Base-by-base conservation (phyloP, 1,140 invertebrate species). In the Pygmarrhopalites habei region DNA sequence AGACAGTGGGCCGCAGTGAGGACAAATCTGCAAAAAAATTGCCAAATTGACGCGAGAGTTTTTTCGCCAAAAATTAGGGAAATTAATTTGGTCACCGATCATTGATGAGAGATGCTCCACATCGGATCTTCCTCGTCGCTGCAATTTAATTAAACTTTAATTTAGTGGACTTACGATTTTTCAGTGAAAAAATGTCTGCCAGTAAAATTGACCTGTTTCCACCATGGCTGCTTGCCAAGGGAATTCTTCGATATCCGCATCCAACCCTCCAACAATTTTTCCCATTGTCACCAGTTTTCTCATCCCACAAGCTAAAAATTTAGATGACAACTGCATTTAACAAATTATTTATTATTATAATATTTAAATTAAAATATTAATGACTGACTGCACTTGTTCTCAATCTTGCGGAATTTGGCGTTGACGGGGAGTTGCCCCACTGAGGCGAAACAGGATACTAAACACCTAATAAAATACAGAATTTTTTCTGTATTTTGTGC, bases 171-270 rank as follows among this genome's bases (percentile, higher is more conserved):
- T n/a, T n/a, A n/a, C n/a, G n/a, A n/a, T n/a, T n/a, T n/a, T n/a
- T n/a, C n/a, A n/a, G n/a, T n/a, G n/a, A n/a, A n/a, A n/a, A n/a
- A n/a, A n/a, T n/a, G n/a, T n/a, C n/a, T n/a, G n/a, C n/a, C n/a
- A n/a, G n/a, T n/a, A n/a, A n/a, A n/a, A n/a, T n/a, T n/a, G n/a
- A n/a, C n/a, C n/a, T n/a, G n/a, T n/a, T n/a, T 3, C 5, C 14
- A 57, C 55, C 19, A 57, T 57, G 12, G 55, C 55, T 19, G 55
- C 55, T 57, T 57, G 55, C 55, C 55, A 57, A n/a, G 30, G 17
- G 28, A 57, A 57, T 57, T 57, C 55, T 5, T 39, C 39, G 12
- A 57, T 15, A 39, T 26, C 23, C 2, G 25, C 55, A 57, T 30
- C 28, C 25, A 12, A 3, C 19, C 55, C 55, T 14, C 30, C 28